phyloP scores from a whole-genome alignment of 2,888 invertebrate genomes.

The Lepidochrysops patricia region DNA sequence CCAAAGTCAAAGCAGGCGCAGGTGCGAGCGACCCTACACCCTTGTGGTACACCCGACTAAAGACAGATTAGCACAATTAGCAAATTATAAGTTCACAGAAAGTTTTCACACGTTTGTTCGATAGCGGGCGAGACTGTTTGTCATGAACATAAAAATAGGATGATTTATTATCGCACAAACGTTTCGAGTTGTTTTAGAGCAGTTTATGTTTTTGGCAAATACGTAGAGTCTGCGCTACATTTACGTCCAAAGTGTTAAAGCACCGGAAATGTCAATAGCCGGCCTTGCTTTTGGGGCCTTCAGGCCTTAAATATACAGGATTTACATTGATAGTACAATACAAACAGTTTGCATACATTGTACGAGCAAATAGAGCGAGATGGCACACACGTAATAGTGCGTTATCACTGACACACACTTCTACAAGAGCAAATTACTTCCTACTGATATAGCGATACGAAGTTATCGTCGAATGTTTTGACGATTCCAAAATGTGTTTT shows the following conservation, averaged over 20 bases:
- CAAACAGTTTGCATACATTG: constrained; percentile 6
- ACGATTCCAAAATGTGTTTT: constrained; percentile 19
- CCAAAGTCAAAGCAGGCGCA: constrained; percentile 70
- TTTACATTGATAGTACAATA: background rate
- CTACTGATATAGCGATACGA: constrained; percentile 50
- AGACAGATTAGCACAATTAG: constrained; percentile 2
- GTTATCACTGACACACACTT: constrained; percentile 67
- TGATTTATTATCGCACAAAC: background rate
- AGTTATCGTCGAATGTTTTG: constrained; percentile 24
- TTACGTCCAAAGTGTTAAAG: background rate
- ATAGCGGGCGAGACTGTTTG: background rate
- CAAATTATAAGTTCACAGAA: background rate
- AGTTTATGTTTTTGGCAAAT: background rate
- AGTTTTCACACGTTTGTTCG: background rate
- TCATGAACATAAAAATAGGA: background rate
- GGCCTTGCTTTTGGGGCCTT: background rate
- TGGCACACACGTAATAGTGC: constrained; percentile 23
- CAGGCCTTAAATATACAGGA: background rate
- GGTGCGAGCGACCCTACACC: constrained; percentile 62
- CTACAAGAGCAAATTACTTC: constrained; percentile 65
- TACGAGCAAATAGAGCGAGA: constrained; percentile 8
- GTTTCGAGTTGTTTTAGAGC: background rate
- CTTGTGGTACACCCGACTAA: constrained; percentile 29
- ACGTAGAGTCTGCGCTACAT: background rate
- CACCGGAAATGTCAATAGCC: background rate